Base-by-base conservation (phyloP, 2,888 invertebrate species). In the Galerucella nymphaeae region DNA sequence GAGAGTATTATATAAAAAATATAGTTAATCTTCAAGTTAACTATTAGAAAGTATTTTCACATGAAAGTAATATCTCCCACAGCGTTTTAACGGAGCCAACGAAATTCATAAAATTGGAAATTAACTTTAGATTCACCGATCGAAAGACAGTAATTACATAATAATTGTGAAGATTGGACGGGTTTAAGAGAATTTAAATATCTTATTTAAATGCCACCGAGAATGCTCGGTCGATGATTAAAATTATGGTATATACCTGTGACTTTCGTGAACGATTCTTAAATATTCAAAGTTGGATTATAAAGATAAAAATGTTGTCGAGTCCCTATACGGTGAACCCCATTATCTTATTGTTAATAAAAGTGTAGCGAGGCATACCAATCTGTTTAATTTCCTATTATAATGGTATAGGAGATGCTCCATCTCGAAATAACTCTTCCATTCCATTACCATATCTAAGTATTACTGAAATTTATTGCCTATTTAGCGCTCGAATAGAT, bases 381-480 rank as follows among this genome's bases (percentile, higher is more conserved):
- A 74, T 66, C 69, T 66, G 62, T 69, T 66, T 74, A 75, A 75
- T 71, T 74, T 72, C 66, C 73, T 74, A 73, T 74, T 76, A 74
- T 73, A 72, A 72, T 71, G 73, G 67, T 69, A 70, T 59, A 71
- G 50, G 70, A 74, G 63, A 71, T 67, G 59, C 61, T 68, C 59
- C 61, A 63, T 42, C 41, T 70, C 42, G 66, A 71, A 38, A 71
- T 76, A 76, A 69, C 63, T 72, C 74, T 65, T 63, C 41, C 45
- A 61, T 58, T 65, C 73, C 72, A 76, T 75, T 77, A 77, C 70
- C 75, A 77, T 77, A 75, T 73, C 74, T 71, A 57, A 65, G 74
- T 72, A 75, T 76, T 73, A 74, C 71, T 71, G 70, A 70, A 76
- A 76, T 77, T 77, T 76, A 77, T 74, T 73, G 66, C 74, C 77